Evolutionary conservation across 2,888 invertebrate species (phyloP), one percentile per base, ranked within the genome.

Genomic region (Dryomyza anilis): DNA sequence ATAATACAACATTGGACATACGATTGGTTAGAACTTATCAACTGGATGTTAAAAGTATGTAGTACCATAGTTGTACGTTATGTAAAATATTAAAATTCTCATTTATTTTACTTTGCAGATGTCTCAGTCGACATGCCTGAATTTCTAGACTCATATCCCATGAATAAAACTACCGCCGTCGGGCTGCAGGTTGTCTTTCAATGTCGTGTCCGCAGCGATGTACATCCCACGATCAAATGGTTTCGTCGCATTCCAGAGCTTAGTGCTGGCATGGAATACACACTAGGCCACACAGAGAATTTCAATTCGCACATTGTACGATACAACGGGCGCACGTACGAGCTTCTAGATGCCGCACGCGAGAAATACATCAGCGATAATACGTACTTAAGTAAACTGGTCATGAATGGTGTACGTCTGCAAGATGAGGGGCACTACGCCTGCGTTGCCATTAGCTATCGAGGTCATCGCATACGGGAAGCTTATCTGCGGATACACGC

Each of bases 381-480:
- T 57, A 73, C 78, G 6, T 83, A 81, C 71, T 73, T 84, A 21
- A 83, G 84, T 70, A 79, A 79, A 65, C 71, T 83, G 21, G 79
- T 83, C 29, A 59, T 84, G 7, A 81, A 78, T 66, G 76, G 72
- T 14, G 77, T 81, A 4, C 72, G 75, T 0, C 58, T 69, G 12
- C 58, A 73, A 27, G 81, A 83, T 69, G 73, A 75, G 6, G 83
- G 82, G 1, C 75, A 72, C 52, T 83, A 83, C 67, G 81, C 81
- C 5, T 83, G 83, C 64, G 82, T 80, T 33, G 80, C 81, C 10
- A 78, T 83, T 1, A 84, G 78, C 64, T 81, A 79, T 71, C 74
- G 73, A 1, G 84, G 84, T 0, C 77, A 80, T 64, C 78, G 74
- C 55, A 78, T 81, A 46, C 70, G 78, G 1, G 82, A 83, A 58